Conservation (phyloP, 2,888 invertebrate species). For the Alviniconcha strummeri region DNA sequence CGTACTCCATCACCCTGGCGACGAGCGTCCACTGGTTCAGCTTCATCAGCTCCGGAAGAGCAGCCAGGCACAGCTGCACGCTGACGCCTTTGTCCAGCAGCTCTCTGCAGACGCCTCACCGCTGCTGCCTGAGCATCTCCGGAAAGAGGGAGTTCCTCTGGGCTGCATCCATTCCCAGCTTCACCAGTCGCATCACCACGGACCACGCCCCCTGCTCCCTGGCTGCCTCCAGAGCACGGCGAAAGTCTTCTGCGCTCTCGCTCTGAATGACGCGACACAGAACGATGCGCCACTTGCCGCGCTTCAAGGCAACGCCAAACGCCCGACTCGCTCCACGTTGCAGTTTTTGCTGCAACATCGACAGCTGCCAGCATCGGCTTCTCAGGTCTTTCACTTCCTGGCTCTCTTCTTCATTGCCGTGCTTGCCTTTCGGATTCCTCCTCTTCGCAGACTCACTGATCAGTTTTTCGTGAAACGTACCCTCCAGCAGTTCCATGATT, state of each 20-base stretch:
- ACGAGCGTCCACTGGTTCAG: conserved; percentile 17
- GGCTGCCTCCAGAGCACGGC: neutral
- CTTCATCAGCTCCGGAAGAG: conserved; percentile 2
- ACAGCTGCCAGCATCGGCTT: too few species aligned
- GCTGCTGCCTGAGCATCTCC: neutral
- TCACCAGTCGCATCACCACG: conserved; percentile 10
- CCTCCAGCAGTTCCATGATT: neutral
- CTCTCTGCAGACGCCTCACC: conserved; percentile 9
- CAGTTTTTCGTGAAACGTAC: neutral
- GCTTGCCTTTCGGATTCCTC: neutral
- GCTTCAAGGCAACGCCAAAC: neutral
- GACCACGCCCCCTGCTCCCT: neutral
- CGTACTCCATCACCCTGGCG: conserved; percentile 1
- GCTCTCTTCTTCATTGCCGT: too few species aligned
- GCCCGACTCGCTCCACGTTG: too few species aligned
- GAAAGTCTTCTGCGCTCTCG: neutral
- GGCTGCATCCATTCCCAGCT: neutral
- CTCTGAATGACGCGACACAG: neutral
- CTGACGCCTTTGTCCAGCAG: conserved; percentile 5
- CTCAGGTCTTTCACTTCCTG: neutral
- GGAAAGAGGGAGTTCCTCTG: conserved; percentile 2
- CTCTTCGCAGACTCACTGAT: neutral
- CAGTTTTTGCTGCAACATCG: neutral
- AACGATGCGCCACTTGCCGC: conserved; percentile 13
- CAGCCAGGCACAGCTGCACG: neutral